Conservation (phyloP, 2,888 invertebrate genomes). For the Drosophila aldrichi region DNA sequence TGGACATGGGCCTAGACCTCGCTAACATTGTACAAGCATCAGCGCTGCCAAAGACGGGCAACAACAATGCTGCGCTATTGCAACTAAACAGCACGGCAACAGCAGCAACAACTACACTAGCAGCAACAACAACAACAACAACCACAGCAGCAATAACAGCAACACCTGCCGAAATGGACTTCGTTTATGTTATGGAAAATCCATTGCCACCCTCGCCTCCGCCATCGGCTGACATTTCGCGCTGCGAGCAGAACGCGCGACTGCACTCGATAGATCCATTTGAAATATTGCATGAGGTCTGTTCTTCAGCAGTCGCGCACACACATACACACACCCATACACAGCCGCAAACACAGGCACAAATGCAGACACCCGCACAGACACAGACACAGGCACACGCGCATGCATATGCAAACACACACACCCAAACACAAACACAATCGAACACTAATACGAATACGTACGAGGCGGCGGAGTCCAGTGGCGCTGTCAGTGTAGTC, state of each 20-base stretch:
- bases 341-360: background rate
- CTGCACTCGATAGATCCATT: slow-evolving; percentile 64
- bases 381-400: background rate
- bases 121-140: slow-evolving; percentile 37
- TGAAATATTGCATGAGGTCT: slow-evolving; percentile 54
- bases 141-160: slow-evolving; percentile 27
- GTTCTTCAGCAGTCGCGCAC: slow-evolving; percentile 14
- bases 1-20: slow-evolving; percentile 43
- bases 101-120: slow-evolving; percentile 18
- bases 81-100: slow-evolving; percentile 44
- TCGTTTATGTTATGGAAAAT: slow-evolving; percentile 75
- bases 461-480: slow-evolving; percentile 27
- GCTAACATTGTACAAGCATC: slow-evolving; percentile 33
- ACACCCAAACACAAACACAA: slow-evolving; percentile 6
- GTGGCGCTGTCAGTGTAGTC: slow-evolving; percentile 20
- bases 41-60: slow-evolving; percentile 7
- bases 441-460: background rate
- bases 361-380: slow-evolving; percentile 1
- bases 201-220: slow-evolving; percentile 69
- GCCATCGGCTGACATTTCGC: slow-evolving; percentile 59
- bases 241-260: slow-evolving; percentile 46
- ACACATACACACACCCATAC: background rate
- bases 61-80: slow-evolving; percentile 29
- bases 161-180: slow-evolving; percentile 60
- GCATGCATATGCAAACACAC: slow-evolving; percentile 8